These are phyloP conservation scores for Napeogenes inachia DNA, from an alignment of 2,888 invertebrate species.

Conservation along the genomic window DNA sequence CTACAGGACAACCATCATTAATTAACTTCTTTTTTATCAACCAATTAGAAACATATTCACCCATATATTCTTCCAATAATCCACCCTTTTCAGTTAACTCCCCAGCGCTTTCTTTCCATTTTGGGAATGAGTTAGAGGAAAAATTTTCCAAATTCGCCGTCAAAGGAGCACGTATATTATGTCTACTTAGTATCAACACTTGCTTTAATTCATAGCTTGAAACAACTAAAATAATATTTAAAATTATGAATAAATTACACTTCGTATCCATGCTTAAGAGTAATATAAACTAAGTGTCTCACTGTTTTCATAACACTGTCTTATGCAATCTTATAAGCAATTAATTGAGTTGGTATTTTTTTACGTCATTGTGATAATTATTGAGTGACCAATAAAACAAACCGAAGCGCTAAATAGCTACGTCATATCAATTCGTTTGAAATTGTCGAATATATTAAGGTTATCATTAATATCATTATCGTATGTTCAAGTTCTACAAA, in stretches of 20 bases:
- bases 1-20: constrained; percentile 41
- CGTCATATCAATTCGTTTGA: too few species aligned
- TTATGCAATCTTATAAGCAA: too few species aligned
- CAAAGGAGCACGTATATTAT: constrained; percentile 55
- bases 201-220: constrained; percentile 37
- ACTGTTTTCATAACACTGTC: too few species aligned
- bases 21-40: constrained; percentile 43
- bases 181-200: constrained; percentile 57
- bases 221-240: constrained; percentile 13
- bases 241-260: constrained; percentile 11
- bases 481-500: too few species aligned
- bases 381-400: too few species aligned
- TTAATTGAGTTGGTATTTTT: too few species aligned
- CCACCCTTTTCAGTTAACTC: constrained; percentile 55
- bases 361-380: too few species aligned
- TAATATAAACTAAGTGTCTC: too few species aligned
- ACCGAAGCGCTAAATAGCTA: too few species aligned
- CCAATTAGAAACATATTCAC: constrained; percentile 54
- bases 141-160: constrained; percentile 37
- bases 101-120: constrained; percentile 44
- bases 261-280: too few species aligned
- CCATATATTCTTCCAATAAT: constrained; percentile 54
- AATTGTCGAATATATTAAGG: too few species aligned
- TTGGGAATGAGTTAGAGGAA: constrained; percentile 48
- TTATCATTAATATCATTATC: too few species aligned